Percentiles rank a stretch among this genome's conserved stretches.
These are phyloP conservation scores for Cylloceria caligata DNA, from an alignment of 2,888 invertebrate genomes.

Conservation along the genomic window DNA sequence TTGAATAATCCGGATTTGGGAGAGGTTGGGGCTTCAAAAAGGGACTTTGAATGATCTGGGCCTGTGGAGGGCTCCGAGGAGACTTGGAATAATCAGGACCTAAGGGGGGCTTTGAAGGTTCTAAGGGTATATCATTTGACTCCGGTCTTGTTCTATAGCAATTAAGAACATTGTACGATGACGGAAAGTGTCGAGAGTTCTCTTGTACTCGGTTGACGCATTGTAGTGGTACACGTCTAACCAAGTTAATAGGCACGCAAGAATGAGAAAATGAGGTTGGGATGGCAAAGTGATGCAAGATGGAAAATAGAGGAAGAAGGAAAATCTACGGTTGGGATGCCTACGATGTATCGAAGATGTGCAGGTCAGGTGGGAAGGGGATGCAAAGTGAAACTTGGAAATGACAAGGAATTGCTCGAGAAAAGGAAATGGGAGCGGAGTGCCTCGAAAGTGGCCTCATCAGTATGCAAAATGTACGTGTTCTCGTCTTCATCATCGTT, in stretches of 20 bases:
- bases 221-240: conserved; percentile 3
- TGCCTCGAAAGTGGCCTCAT: conserved; percentile 79
- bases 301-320: conserved; percentile 33
- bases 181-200: conserved; percentile 20
- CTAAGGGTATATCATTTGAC: no score
- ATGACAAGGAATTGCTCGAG: conserved; percentile 76
- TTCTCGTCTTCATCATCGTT: conserved; percentile 48
- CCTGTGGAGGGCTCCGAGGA: no score
- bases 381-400: conserved; percentile 72
- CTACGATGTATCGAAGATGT: conserved; percentile 66
- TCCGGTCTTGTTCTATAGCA: conserved; percentile 2
- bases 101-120: no score
- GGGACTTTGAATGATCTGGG: no score
- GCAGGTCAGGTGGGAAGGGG: conserved; percentile 49
- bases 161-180: conserved; percentile 28
- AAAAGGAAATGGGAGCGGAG: conserved; percentile 77
- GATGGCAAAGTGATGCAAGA: conserved; percentile 53
- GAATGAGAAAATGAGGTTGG: not conserved
- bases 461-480: conserved; percentile 81
- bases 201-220: conserved; percentile 10
- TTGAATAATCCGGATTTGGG: no score
- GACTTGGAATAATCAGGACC: no score
- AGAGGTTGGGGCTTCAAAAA: no score
- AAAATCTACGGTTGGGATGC: conserved; percentile 34
- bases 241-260: conserved; percentile 37